Conservation (phyloP, 53 echinoderm and acorn worm genomes). For the Zoroaster sp. region DNA sequence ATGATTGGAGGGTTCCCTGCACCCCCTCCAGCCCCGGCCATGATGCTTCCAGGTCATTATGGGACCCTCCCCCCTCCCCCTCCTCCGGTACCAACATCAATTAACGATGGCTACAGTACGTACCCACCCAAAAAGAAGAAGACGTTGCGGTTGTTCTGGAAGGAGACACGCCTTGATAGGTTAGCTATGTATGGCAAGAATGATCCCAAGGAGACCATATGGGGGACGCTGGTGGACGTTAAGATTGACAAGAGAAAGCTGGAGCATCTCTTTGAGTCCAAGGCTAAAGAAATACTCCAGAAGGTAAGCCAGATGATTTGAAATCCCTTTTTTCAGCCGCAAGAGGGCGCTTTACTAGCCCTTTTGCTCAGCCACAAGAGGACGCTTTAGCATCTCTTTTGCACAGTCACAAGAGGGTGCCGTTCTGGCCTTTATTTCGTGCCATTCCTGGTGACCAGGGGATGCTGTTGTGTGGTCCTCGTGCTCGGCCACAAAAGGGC, state of each 20-base stretch:
- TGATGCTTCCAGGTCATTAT: constrained; percentile 8
- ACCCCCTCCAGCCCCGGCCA: constrained; percentile 70
- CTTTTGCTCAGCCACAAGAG: neutral
- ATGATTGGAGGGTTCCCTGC: constrained; percentile 34
- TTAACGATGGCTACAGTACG: constrained; percentile 56
- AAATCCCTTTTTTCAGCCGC: neutral
- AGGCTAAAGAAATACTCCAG: constrained; percentile 77
- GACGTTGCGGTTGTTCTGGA: constrained; percentile 94
- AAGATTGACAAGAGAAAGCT: constrained; percentile 85
- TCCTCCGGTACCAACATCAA: constrained; percentile 34
- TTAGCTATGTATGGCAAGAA: constrained; percentile 61
- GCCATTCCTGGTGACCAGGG: too few relatives aligned
- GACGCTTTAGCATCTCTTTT: neutral
- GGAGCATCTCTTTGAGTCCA: constrained; percentile 96
- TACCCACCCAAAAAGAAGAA: constrained; percentile 92
- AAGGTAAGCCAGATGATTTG: constrained; percentile 71
- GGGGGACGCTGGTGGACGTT: constrained; percentile 74
- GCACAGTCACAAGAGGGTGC: neutral
- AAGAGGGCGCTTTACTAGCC: neutral
- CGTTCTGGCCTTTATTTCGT: neutral
- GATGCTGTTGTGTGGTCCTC: too few relatives aligned
- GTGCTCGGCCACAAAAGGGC: too few relatives aligned
- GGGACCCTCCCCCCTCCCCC: constrained; percentile 63
- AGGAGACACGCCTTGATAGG: constrained; percentile 78
- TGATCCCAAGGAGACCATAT: constrained; percentile 69